phyloP scores from a whole-genome alignment of 2,888 invertebrate genomes.

The Aethes cnicana region DNA sequence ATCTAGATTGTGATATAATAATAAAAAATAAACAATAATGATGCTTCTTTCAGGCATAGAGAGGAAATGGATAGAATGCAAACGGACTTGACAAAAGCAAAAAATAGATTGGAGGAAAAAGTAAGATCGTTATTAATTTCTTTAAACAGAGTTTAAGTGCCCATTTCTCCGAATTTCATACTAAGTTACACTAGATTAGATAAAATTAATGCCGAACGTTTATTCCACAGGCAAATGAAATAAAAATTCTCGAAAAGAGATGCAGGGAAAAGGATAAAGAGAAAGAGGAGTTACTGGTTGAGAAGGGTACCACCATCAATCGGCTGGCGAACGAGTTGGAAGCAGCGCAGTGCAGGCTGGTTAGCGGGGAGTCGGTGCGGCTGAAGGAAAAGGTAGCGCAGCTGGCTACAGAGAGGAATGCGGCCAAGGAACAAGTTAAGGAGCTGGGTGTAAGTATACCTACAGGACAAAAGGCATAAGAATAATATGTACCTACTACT shows the following conservation, averaged over 20 bases:
- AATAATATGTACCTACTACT: too few species aligned
- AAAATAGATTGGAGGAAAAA: conserved; percentile 77
- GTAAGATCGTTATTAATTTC: conserved; percentile 62
- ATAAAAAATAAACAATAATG: background rate
- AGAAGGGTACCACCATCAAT: conserved; percentile 85
- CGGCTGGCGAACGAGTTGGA: conserved; percentile 83
- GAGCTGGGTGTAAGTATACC: conserved; percentile 67
- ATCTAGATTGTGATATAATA: background rate
- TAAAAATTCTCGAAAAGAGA: conserved; percentile 76
- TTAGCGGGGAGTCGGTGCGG: conserved; percentile 58
- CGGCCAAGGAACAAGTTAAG: conserved; percentile 77
- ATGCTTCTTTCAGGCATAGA: conserved; percentile 58
- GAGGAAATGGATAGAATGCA: conserved; percentile 79
- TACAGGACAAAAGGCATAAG: too few species aligned
- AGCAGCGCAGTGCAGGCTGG: conserved; percentile 81
- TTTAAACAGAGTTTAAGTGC: too few species aligned
- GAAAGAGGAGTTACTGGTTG: conserved; percentile 83
- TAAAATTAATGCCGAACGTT: too few species aligned
- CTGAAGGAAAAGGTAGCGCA: conserved; percentile 73
- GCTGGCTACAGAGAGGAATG: conserved; percentile 71
- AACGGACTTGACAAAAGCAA: conserved; percentile 79
- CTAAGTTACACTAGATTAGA: too few species aligned
- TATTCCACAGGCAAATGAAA: conserved; percentile 68
- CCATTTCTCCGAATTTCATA: too few species aligned
- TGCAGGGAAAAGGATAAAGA: conserved; percentile 82